phyloP scores from a whole-genome alignment of 2,113 vertebrate genomes.

The Serinus canaria region DNA sequence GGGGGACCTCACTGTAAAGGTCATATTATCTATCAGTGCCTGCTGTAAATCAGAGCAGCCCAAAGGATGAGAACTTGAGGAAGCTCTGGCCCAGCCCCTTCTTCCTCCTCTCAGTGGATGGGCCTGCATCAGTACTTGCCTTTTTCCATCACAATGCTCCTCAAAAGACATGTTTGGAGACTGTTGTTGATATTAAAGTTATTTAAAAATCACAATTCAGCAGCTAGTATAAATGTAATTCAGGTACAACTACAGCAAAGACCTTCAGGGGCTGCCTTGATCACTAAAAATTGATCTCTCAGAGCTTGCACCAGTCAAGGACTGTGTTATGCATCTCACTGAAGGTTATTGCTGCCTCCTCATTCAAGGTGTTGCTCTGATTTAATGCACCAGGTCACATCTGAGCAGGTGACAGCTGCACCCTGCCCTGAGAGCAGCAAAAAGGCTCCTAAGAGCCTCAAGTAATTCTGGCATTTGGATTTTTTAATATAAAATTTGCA shows the following conservation, averaged over 20 bases:
- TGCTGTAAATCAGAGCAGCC: not conserved
- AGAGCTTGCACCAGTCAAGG: not conserved
- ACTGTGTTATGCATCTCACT: not conserved
- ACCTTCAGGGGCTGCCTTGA: not conserved
- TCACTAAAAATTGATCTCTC: not conserved
- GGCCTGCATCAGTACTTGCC: not conserved
- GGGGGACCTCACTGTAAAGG: constrained; percentile 58
- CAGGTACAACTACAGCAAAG: not conserved
- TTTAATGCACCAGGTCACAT: not conserved
- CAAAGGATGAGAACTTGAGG: not conserved
- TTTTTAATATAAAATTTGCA: not conserved
- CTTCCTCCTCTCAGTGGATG: not conserved
- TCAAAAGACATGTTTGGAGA: not conserved
- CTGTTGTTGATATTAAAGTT: not conserved
- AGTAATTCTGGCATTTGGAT: not conserved
- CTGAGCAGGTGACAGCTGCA: not conserved
- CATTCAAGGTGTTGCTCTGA: not conserved
- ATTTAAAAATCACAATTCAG: not conserved
- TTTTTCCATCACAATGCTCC: not conserved
- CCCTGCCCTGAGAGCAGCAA: not conserved
- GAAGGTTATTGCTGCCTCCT: not conserved
- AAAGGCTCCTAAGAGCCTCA: not conserved
- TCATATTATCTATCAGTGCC: not conserved
- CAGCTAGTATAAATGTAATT: not conserved
- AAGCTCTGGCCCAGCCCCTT: not conserved